These are phyloP conservation scores for Colletes gigas DNA, from an alignment of 1,140 invertebrate species.

Conservation along the genomic window DNA sequence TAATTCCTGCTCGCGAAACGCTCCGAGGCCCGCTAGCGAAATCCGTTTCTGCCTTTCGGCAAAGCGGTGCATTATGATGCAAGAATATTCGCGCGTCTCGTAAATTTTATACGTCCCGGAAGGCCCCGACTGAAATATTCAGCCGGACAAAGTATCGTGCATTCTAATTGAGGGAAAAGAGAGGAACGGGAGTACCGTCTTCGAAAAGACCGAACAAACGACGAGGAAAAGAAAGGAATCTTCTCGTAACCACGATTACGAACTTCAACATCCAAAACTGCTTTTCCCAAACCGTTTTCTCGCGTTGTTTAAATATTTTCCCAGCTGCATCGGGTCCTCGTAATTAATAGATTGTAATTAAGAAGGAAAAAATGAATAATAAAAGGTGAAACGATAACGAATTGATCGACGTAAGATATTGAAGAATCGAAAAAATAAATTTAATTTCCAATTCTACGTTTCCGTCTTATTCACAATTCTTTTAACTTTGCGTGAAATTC, in stretches of 20 bases:
- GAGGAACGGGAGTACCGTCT: not conserved
- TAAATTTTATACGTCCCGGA: conserved; percentile 51
- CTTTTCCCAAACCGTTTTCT: no score
- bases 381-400: no score
- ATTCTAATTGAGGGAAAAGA: conserved; percentile 28
- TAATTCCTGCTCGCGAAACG: conserved; percentile 46
- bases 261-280: no score
- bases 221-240: not conserved
- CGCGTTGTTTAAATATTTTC: no score
- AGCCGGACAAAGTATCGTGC: conserved; percentile 30
- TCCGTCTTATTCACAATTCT: no score
- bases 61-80: conserved; percentile 58
- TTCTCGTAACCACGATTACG: no score
- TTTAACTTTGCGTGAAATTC: conserved; percentile 10
- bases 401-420: no score
- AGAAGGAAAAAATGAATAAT: no score
- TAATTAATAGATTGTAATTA: no score
- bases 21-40: conserved; percentile 23
- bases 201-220: not conserved
- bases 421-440: no score
- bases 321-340: no score
- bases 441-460: no score
- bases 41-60: conserved; percentile 54
- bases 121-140: conserved; percentile 48
- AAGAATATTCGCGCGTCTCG: conserved; percentile 50